Percentiles rank a stretch among this genome's conserved stretches.
Conservation (phyloP, 2,797 vertebrate species). For the Denticeps clupeoides region DNA sequence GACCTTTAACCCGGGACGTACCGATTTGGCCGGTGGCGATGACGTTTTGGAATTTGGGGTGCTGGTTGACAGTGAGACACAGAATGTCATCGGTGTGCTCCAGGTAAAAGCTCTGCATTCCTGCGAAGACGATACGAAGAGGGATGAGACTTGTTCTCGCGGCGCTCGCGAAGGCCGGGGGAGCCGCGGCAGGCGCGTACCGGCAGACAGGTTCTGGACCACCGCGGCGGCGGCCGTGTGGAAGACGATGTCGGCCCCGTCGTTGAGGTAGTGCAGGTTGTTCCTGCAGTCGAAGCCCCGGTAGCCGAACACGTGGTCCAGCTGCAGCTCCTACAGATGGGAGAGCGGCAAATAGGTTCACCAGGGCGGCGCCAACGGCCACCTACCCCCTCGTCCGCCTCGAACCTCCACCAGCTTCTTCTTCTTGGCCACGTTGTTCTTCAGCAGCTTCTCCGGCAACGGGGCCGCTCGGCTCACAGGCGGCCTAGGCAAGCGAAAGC, state of each 20-base stretch:
- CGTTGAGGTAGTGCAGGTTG: slow-evolving; percentile 96
- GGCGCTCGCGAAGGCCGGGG: too few relatives aligned
- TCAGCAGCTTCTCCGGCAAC: slow-evolving; percentile 85
- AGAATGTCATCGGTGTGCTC: slow-evolving; percentile 96
- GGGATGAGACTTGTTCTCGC: too few relatives aligned
- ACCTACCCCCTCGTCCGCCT: slow-evolving; percentile 28
- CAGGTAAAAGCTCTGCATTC: slow-evolving; percentile 92
- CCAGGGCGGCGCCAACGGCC: too few relatives aligned
- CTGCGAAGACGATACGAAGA: slow-evolving; percentile 44
- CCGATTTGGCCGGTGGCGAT: slow-evolving; percentile 95
- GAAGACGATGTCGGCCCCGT: slow-evolving; percentile 86
- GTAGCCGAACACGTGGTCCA: slow-evolving; percentile 96
- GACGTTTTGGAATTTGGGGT: slow-evolving; percentile 90
- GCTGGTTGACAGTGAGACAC: slow-evolving; percentile 92
- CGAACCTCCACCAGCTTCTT: slow-evolving; percentile 82
- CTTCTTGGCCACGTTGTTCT: slow-evolving; percentile 84
- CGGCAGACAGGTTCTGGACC: slow-evolving; percentile 83
- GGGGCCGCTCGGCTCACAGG: slow-evolving; percentile 88
- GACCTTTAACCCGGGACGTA: too few relatives aligned
- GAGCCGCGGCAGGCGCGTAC: slow-evolving; percentile 52
- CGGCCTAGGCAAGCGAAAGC: slow-evolving; percentile 54
- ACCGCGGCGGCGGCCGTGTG: slow-evolving; percentile 81
- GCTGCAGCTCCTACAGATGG: slow-evolving; percentile 66
- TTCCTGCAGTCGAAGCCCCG: slow-evolving; percentile 91
- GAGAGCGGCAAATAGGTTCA: too few relatives aligned